These are phyloP conservation scores for Charanyca ferruginea DNA, from an alignment of 2,888 invertebrate genomes.

Conservation along the genomic window DNA sequence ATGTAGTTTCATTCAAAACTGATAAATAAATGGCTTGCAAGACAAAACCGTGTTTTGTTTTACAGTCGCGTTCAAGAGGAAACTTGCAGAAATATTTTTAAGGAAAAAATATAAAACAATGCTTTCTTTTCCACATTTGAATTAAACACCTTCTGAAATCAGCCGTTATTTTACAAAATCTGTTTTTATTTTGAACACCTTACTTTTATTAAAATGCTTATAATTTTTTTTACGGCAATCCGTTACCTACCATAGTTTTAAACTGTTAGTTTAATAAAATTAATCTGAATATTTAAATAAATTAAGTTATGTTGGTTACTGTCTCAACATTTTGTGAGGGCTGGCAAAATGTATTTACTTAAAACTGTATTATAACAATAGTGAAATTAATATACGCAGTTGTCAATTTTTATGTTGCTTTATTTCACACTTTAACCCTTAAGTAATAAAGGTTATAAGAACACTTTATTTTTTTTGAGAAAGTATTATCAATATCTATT, in stretches of 20 bases:
- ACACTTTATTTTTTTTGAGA: too few species aligned
- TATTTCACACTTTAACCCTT: constrained; percentile 44
- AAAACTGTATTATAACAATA: constrained; percentile 71
- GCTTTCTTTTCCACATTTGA: not conserved
- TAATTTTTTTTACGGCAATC: constrained; percentile 4
- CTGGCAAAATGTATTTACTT: constrained; percentile 90
- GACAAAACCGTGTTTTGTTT: too few species aligned
- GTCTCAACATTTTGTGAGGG: constrained; percentile 83
- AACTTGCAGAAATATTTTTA: not conserved
- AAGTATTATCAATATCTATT: too few species aligned
- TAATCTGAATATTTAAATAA: constrained; percentile 30
- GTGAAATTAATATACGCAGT: constrained; percentile 83
- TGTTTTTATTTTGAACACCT: not conserved
- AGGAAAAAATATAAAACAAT: not conserved
- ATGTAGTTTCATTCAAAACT: not conserved
- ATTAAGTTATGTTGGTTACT: constrained; percentile 33
- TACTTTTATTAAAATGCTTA: not conserved
- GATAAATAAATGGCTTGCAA: too few species aligned
- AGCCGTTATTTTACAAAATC: not conserved
- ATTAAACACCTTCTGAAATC: constrained; percentile 1
- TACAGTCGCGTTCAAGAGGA: too few species aligned
- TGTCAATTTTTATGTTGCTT: constrained; percentile 78
- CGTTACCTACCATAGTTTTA: constrained; percentile 19
- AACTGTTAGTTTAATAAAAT: constrained; percentile 26
- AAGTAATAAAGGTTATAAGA: not conserved